phyloP scores from a whole-genome alignment of 2,113 vertebrate species.

The Euleptes europaea region DNA sequence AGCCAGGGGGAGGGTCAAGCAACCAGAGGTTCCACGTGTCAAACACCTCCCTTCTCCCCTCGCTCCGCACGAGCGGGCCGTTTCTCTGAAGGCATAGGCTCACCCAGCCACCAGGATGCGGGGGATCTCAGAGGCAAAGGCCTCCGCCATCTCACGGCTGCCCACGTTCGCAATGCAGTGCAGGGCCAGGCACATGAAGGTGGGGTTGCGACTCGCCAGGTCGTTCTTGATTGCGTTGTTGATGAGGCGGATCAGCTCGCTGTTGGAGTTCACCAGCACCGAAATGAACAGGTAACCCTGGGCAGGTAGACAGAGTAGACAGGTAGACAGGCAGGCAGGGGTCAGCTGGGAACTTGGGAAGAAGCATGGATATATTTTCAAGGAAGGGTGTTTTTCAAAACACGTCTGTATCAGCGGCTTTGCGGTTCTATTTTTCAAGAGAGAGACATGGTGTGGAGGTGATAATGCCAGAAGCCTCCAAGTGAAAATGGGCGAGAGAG shows the following conservation, averaged over 20 bases:
- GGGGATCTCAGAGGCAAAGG: conserved; percentile 91
- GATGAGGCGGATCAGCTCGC: conserved; percentile 91
- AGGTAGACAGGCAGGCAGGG: not conserved
- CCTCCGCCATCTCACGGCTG: conserved; percentile 93
- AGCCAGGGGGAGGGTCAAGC: not conserved
- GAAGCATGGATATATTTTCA: not conserved
- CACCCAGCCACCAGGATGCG: conserved; percentile 92
- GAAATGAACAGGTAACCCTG: conserved; percentile 95
- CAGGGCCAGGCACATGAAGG: conserved; percentile 94
- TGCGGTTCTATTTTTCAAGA: no score
- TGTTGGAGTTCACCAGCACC: conserved; percentile 93
- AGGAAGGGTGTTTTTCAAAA: not conserved
- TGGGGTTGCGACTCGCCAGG: conserved; percentile 93
- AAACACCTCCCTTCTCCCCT: not conserved
- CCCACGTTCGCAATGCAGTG: conserved; percentile 95
- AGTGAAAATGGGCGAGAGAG: no score
- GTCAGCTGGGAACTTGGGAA: not conserved
- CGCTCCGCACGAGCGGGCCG: not conserved
- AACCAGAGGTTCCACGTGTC: no score
- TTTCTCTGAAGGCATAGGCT: conserved; percentile 35
- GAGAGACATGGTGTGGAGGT: no score
- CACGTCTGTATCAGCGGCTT: no score
- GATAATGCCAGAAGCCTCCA: no score
- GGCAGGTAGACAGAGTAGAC: not conserved
- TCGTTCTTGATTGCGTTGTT: conserved; percentile 96